A percentile compares a stretch with the other conserved stretches of the same genome.
phyloP scores from a whole-genome alignment of 2,113 vertebrate species.

The Sardina pilchardus region DNA sequence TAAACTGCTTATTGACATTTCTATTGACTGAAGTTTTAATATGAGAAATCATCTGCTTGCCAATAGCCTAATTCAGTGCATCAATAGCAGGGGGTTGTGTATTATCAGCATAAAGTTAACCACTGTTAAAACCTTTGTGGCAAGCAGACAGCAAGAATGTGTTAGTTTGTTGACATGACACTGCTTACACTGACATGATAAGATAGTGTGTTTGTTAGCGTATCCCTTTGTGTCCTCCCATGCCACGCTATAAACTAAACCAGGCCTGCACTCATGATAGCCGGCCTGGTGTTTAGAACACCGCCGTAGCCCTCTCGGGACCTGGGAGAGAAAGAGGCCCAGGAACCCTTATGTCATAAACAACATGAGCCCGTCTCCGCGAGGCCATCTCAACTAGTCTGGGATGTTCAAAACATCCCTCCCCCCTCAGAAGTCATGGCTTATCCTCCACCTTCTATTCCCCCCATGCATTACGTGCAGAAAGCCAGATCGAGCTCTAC shows the following conservation, averaged over 20 bases:
- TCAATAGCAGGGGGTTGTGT: background rate
- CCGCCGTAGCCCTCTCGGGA: background rate
- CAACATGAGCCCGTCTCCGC: background rate
- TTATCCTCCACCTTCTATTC: background rate
- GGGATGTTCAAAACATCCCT: background rate
- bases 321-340: background rate
- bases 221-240: background rate
- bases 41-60: background rate
- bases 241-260: background rate
- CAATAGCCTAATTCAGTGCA: background rate
- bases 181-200: background rate
- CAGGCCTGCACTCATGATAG: background rate
- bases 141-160: background rate
- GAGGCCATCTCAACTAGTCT: background rate
- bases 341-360: background rate
- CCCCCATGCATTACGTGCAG: slow-evolving; percentile 44
- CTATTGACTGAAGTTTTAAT: background rate
- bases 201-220: background rate
- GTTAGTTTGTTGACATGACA: background rate
- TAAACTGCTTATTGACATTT: background rate
- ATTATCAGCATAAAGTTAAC: background rate
- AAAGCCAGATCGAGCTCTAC: background rate
- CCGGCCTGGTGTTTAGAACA: background rate
- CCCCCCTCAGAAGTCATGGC: background rate
- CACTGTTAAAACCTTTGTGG: background rate